Conservation (phyloP, 2,113 vertebrate genomes). For the Mellivora capensis region DNA sequence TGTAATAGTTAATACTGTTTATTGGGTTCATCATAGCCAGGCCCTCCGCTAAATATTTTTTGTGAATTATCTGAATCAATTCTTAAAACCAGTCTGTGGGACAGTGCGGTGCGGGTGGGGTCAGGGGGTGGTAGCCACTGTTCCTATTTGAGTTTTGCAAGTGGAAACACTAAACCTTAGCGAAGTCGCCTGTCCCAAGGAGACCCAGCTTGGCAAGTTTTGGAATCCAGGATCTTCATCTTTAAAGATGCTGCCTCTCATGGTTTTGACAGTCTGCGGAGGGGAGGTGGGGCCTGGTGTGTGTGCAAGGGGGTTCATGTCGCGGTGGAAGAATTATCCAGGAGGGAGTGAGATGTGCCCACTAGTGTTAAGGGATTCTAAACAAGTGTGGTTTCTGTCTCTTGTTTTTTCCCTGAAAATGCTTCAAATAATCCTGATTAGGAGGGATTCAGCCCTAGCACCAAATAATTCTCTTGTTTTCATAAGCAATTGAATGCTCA, state of each 20-base stretch:
- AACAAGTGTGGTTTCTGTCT: neutral
- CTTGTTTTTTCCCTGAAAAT: neutral
- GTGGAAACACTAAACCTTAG: neutral
- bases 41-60: neutral
- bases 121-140: neutral
- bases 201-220: neutral
- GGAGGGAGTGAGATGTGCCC: neutral
- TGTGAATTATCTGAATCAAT: neutral
- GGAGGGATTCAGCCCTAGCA: slow-evolving; percentile 2
- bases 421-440: slow-evolving; percentile 39
- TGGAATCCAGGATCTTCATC: neutral
- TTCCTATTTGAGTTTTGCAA: neutral
- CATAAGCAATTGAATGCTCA: slow-evolving; percentile 63
- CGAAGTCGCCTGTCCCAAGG: neutral
- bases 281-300: neutral
- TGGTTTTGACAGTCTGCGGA: neutral
- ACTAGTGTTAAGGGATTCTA: no score
- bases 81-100: neutral
- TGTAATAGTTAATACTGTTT: neutral
- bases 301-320: neutral
- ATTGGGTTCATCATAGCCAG: neutral
- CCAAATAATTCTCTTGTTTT: slow-evolving; percentile 51
- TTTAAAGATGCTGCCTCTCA: neutral
- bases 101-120: no score
- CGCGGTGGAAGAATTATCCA: neutral